These are phyloP conservation scores for Olivierus martensii DNA, from an alignment of 1,140 invertebrate species.

Conservation along the genomic window DNA sequence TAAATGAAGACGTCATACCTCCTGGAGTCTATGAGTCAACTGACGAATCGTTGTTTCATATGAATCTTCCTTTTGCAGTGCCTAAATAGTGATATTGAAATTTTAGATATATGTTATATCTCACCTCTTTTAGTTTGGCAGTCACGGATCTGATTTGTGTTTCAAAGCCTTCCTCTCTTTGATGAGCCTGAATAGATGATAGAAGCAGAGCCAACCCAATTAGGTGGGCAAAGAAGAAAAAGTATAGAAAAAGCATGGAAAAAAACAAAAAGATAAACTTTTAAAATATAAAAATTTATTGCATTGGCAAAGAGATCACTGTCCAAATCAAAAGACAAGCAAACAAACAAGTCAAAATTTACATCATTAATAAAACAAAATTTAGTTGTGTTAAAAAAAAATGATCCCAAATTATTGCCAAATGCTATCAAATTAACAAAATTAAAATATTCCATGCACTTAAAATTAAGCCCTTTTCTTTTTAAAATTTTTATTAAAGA, in stretches of 20 bases:
- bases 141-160: constrained; percentile 99
- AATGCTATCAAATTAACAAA: too few relatives aligned
- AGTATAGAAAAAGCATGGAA: background rate
- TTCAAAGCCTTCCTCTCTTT: constrained; percentile 99
- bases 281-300: background rate
- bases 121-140: constrained; percentile 97
- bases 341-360: too few relatives aligned
- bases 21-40: constrained; percentile 38
- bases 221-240: background rate
- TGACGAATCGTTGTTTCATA: constrained; percentile 45
- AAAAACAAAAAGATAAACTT: background rate
- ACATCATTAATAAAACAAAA: too few relatives aligned
- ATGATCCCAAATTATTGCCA: too few relatives aligned
- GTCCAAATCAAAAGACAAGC: too few relatives aligned
- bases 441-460: too few relatives aligned
- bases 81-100: constrained; percentile 21
- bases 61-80: constrained; percentile 43
- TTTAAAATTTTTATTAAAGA: too few relatives aligned
- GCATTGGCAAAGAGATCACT: too few relatives aligned
- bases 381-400: too few relatives aligned
- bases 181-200: constrained; percentile 68
- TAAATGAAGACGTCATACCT: constrained; percentile 25
- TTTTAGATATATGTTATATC: constrained; percentile 16
- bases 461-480: too few relatives aligned
- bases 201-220: background rate